Conservation (phyloP, 2,797 vertebrate genomes). For the Oryzias sinensis region DNA sequence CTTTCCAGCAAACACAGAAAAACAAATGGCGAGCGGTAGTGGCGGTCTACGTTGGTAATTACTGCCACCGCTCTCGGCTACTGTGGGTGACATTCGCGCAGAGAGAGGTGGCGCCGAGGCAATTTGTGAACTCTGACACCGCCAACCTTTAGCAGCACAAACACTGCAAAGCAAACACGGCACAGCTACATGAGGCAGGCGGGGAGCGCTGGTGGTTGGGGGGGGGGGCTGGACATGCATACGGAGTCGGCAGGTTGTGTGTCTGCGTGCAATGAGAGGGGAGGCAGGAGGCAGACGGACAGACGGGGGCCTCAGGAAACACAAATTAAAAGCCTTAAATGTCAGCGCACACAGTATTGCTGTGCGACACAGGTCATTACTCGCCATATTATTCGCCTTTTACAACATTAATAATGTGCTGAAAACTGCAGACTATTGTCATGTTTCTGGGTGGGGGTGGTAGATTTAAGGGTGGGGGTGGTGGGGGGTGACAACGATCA, state of each 20-base stretch:
- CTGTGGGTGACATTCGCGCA: conserved; percentile 74
- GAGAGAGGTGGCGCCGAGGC: conserved; percentile 77
- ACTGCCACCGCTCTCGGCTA: conserved; percentile 77
- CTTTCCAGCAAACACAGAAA: conserved; percentile 34
- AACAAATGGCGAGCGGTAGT: conserved; percentile 12
- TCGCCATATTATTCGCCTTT: conserved; percentile 88
- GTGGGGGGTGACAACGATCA: too few species aligned
- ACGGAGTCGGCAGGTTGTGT: conserved; percentile 16
- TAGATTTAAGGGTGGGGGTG: too few species aligned
- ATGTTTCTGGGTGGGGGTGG: too few species aligned
- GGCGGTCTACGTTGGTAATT: conserved; percentile 61
- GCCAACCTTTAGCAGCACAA: conserved; percentile 93
- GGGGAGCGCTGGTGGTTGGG: conserved; percentile 27
- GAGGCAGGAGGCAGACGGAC: conserved; percentile 47
- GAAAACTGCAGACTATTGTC: conserved; percentile 80
- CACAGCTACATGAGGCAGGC: conserved; percentile 79
- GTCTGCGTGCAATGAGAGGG: conserved; percentile 50
- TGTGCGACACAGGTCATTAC: conserved; percentile 99
- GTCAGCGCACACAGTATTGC: conserved; percentile 97
- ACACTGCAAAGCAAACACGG: conserved; percentile 66
- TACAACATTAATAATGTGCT: conserved; percentile 96
- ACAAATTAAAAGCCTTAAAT: conserved; percentile 99
- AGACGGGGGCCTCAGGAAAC: conserved; percentile 73
- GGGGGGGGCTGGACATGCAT: background rate
- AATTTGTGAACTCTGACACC: conserved; percentile 99